Conservation (phyloP, 2,888 invertebrate species). For the Entomobrya multifasciata region DNA sequence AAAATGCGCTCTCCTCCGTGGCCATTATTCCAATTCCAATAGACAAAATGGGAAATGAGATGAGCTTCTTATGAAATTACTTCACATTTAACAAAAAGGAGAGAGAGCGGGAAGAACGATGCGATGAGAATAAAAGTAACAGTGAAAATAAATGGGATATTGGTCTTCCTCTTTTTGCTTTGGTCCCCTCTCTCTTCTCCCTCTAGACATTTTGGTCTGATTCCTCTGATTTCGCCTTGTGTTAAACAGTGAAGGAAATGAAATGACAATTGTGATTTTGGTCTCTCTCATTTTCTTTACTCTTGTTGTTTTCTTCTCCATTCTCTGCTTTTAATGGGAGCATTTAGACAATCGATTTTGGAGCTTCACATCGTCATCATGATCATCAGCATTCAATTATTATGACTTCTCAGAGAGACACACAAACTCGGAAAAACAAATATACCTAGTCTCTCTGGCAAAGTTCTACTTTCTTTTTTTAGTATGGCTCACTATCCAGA, state of each 20-base stretch:
- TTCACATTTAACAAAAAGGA: constrained; percentile 48
- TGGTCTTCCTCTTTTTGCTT: constrained; percentile 33
- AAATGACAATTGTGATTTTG: constrained; percentile 67
- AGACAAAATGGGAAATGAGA: constrained; percentile 67
- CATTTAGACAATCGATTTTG: constrained; percentile 70
- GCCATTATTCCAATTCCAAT: constrained; percentile 53
- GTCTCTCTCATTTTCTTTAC: constrained; percentile 32
- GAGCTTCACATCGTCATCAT: constrained; percentile 9
- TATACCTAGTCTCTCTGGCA: too few species aligned
- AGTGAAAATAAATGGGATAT: constrained; percentile 62
- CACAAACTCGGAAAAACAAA: neutral
- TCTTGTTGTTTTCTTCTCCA: neutral
- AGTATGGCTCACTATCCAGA: neutral
- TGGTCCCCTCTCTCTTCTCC: neutral
- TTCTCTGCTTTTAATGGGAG: constrained; percentile 62
- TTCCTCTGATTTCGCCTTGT: neutral
- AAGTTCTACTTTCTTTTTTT: neutral
- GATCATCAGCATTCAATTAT: constrained; percentile 30
- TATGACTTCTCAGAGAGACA: constrained; percentile 7
- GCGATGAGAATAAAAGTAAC: constrained; percentile 49
- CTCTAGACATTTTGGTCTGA: neutral
- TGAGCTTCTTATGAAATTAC: constrained; percentile 60
- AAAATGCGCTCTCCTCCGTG: neutral
- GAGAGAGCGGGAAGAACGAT: constrained; percentile 23
- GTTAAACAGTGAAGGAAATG: constrained; percentile 49